These are phyloP conservation scores for Mionectes macconnelli DNA, from an alignment of 2,113 vertebrate genomes.

Conservation along the genomic window DNA sequence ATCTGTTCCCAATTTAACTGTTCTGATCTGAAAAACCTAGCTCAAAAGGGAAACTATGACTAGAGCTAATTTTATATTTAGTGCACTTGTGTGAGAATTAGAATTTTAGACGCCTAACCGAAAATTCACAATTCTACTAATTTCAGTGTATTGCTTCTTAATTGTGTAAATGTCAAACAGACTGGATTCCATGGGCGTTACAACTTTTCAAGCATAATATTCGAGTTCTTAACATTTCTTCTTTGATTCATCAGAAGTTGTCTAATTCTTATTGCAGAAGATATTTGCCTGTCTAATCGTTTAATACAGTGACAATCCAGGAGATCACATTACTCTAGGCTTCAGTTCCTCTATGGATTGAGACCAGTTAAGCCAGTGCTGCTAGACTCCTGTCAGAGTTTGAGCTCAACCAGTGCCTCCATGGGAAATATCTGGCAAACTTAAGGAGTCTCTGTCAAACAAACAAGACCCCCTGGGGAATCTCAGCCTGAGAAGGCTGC, in stretches of 20 bases:
- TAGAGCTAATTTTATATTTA: background rate
- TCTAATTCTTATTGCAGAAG: background rate
- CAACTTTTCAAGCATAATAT: background rate
- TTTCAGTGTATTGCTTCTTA: background rate
- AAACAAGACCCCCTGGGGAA: accelerated
- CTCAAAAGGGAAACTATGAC: background rate
- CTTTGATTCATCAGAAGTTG: background rate
- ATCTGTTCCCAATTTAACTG: background rate
- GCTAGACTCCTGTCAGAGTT: background rate
- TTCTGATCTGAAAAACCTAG: background rate
- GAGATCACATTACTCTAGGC: background rate
- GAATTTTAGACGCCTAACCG: background rate
- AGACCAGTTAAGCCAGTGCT: background rate
- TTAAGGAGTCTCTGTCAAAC: accelerated
- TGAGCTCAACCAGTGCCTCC: background rate
- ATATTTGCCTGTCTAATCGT: background rate
- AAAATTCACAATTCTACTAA: background rate
- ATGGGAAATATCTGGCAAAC: background rate
- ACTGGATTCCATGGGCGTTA: background rate
- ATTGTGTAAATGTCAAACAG: background rate
- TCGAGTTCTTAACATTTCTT: background rate
- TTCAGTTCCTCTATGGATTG: background rate
- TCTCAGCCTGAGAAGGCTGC: background rate
- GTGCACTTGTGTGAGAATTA: background rate
- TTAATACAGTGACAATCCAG: background rate